These are phyloP conservation scores for Zaprionus tsacasi DNA, from an alignment of 1,140 invertebrate genomes.

Conservation along the genomic window DNA sequence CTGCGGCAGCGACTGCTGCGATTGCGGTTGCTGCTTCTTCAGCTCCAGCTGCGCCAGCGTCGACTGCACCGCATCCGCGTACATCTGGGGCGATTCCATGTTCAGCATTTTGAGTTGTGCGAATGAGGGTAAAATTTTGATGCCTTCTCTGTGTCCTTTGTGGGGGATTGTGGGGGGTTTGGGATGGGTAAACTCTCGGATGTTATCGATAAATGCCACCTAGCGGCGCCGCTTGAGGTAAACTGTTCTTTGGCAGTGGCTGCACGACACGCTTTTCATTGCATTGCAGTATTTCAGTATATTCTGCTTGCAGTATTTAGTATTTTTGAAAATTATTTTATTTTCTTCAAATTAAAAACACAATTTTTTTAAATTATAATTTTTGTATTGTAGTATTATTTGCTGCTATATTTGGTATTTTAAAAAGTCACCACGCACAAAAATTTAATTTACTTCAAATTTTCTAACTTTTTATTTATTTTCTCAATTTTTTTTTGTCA, in stretches of 20 bases:
- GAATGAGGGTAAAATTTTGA: constrained; percentile 83
- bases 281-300: background rate
- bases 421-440: constrained; percentile 2
- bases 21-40: constrained; percentile 79
- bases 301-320: too few species aligned
- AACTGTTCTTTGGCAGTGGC: constrained; percentile 46
- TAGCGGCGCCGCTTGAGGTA: constrained; percentile 23
- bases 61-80: constrained; percentile 85
- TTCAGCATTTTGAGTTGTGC: constrained; percentile 83
- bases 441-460: constrained; percentile 11
- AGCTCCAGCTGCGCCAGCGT: constrained; percentile 81
- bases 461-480: constrained; percentile 12
- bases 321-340: background rate
- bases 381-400: constrained; percentile 1
- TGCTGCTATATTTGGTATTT: constrained; percentile 12
- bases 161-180: too few species aligned
- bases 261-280: constrained; percentile 18
- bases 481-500: constrained; percentile 52
- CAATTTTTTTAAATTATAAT: too few species aligned
- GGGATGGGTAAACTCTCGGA: too few species aligned
- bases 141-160: constrained; percentile 53
- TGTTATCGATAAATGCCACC: too few species aligned
- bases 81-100: constrained; percentile 91
- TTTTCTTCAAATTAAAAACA: background rate
- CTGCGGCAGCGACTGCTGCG: constrained; percentile 71